Evolutionary conservation across 2,888 invertebrate genomes (phyloP), one percentile per base, ranked within the genome.

Genomic region (Alitta virens): DNA sequence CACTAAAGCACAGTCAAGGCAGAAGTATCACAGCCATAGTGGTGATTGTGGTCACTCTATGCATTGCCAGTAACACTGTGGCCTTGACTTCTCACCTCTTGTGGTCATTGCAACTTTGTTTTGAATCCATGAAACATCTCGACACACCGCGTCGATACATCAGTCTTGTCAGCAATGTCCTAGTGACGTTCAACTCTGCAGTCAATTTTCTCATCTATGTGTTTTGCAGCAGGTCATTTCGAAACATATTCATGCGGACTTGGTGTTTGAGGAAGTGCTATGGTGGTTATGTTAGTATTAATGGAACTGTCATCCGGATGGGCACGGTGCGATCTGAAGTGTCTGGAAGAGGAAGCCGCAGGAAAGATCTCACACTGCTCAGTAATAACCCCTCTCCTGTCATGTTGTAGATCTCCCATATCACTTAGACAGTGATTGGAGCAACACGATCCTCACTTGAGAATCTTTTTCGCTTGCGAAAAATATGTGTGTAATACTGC

Each of bases 11-110:
- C 46, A 18, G 18, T 46, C n/a, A 46, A 7, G 51, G 51, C 42
- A 46, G 63, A n/a, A 54, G 49, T 24, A 40, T 65, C 25, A 65
- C 62, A 9, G 56, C 57, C 21, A 56, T 65, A 18, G 70, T 69
- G 2, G 60, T 64, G 33, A 54, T 56, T 27, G 64, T 70, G 25
- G 70, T 70, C 9, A 53, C 53, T n/a, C 62, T 64, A n/a, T 65
- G 56, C 46, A 62, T 70, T n/a, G 51, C 61, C 27, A 65, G 67
- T 43, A 67, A 68, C 63, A 14, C 62, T 5, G 38, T 59, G 21
- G 65, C 67, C 23, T 62, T 68, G 64, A 50, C 51, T 2, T 54
- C 67, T 14, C 68, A 68, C 27, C 33, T 70, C 16, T 26, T 70
- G 26, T 65, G 56, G 57, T 64, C 67, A 2, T 43, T 70, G 14